A percentile compares a stretch with the other conserved stretches of the same genome.
Evolutionary conservation across 2,797 vertebrate genomes (phyloP).

Genomic region (Spondyliosoma cantharus): DNA sequence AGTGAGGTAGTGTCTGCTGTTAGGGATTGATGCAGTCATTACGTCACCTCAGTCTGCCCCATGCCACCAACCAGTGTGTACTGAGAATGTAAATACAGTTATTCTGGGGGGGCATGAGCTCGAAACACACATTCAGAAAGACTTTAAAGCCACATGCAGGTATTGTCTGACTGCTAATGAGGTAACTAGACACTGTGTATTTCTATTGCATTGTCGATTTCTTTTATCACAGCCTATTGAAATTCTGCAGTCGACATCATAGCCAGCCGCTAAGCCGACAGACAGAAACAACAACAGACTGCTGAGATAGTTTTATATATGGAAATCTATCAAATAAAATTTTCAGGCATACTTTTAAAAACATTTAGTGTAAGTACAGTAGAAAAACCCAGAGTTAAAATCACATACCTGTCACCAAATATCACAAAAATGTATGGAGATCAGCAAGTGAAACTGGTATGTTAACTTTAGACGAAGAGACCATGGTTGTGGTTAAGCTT

Average conservation of each 20-base stretch:
- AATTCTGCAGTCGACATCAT: background rate
- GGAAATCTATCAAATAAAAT: background rate
- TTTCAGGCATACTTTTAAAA: too few relatives aligned
- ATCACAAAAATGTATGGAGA: too few relatives aligned
- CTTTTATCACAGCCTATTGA: background rate
- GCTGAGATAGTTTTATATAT: background rate
- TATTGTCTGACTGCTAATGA: constrained; percentile 22
- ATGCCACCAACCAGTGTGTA: constrained; percentile 49
- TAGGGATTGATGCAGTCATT: constrained; percentile 75
- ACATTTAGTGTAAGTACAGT: background rate
- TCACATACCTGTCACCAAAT: background rate
- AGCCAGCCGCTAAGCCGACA: background rate
- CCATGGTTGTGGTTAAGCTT: background rate
- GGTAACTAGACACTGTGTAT: background rate
- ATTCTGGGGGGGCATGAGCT: constrained; percentile 22
- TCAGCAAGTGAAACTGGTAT: too few relatives aligned
- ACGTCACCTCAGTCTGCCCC: constrained; percentile 72
- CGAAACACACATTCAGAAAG: constrained; percentile 19
- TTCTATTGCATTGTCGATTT: background rate
- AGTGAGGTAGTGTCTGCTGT: constrained; percentile 82
- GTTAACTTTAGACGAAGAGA: background rate
- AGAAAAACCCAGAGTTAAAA: background rate
- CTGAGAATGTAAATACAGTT: constrained; percentile 58
- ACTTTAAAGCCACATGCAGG: constrained; percentile 1
- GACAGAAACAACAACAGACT: background rate